Percentiles rank a stretch among this genome's conserved stretches.
phyloP scores from a whole-genome alignment of 2,888 invertebrate species.

The Meghimatium bilineatum region DNA sequence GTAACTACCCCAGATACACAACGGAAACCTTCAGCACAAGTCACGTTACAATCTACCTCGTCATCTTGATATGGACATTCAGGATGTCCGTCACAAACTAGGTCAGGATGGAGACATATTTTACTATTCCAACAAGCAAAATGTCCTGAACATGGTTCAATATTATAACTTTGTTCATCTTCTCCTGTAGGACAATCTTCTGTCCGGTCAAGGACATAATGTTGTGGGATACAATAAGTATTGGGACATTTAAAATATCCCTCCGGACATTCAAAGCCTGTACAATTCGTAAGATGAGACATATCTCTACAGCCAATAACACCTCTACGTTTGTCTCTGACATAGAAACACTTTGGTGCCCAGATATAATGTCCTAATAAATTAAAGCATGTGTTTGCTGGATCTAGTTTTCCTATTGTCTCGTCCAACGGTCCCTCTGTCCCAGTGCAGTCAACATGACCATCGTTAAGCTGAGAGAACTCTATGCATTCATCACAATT shows the following conservation, averaged over 20 bases:
- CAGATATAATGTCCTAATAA: not conserved
- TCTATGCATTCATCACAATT: not conserved
- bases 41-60: not conserved
- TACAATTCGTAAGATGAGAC: constrained; percentile 24
- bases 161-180: not conserved
- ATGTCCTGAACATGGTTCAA: not conserved
- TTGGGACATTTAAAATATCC: not conserved
- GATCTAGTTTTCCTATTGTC: not conserved
- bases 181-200: constrained; percentile 29
- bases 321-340: not conserved
- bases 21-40: not conserved
- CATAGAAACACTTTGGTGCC: not conserved
- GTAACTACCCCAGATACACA: not conserved
- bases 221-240: constrained; percentile 26
- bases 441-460: not conserved
- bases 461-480: not conserved
- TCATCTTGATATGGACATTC: constrained; percentile 21
- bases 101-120: not conserved
- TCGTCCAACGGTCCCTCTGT: not conserved
- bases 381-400: not conserved
- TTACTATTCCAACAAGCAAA: constrained; percentile 16
- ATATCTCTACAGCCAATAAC: not conserved
- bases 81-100: not conserved
- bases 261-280: constrained; percentile 26
- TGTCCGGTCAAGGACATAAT: constrained; percentile 10